phyloP scores from a whole-genome alignment of 2,113 vertebrate species.

The Semnornis frantzii region DNA sequence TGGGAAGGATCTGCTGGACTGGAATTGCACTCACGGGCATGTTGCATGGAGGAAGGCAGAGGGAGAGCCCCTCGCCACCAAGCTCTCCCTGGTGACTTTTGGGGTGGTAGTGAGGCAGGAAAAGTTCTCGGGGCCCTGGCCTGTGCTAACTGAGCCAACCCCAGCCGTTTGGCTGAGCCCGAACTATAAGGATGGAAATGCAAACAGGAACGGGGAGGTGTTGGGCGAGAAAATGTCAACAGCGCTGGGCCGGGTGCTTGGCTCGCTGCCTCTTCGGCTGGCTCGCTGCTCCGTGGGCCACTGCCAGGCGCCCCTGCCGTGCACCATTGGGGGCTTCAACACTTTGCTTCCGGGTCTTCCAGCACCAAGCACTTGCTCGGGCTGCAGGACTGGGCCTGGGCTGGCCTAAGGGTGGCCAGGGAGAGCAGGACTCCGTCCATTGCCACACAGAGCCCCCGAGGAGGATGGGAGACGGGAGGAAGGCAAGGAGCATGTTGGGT shows the following conservation, averaged over 20 bases:
- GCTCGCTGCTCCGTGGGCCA: not conserved
- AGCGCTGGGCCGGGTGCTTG: constrained; percentile 25
- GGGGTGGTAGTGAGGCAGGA: not conserved
- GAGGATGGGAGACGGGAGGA: not conserved
- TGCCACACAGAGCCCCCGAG: not conserved
- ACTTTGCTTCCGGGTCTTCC: not conserved
- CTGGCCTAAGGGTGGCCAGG: not conserved
- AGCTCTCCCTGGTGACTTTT: not conserved
- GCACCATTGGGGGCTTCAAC: not conserved
- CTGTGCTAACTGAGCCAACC: not conserved
- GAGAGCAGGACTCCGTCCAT: not conserved
- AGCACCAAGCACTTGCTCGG: not conserved
- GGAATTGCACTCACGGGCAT: not conserved
- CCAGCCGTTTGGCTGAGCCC: constrained; percentile 31
- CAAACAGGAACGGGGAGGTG: constrained; percentile 64
- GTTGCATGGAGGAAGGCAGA: not conserved
- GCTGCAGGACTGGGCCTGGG: not conserved
- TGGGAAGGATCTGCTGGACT: not conserved
- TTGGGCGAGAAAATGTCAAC: constrained; percentile 68
- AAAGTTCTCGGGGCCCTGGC: not conserved
- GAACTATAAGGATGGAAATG: not conserved
- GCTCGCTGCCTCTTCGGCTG: not conserved
- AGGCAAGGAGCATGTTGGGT: not conserved
- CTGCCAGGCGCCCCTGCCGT: not conserved
- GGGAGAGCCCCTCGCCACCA: not conserved